phyloP scores from a whole-genome alignment of 1,140 invertebrate genomes.

The Hestina assimilis region DNA sequence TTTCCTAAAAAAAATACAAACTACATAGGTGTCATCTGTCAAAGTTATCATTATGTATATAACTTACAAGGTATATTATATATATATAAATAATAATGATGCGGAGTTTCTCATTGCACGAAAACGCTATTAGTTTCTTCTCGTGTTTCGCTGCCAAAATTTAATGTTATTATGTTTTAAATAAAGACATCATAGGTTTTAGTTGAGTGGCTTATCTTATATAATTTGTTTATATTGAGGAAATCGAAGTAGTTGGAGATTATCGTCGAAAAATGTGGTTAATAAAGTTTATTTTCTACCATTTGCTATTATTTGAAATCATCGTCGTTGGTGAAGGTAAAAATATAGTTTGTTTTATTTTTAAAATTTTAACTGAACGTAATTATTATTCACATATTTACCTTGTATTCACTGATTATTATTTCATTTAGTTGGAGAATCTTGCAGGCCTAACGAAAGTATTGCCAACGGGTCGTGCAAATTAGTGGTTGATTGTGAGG shows the following conservation, averaged over 20 bases:
- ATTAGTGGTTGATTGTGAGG: constrained; percentile 38
- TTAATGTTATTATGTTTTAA: too few relatives aligned
- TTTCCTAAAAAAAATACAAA: too few relatives aligned
- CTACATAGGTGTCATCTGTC: too few relatives aligned
- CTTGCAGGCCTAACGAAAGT: constrained; percentile 33
- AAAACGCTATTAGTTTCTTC: too few relatives aligned
- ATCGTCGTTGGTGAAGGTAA: constrained; percentile 22
- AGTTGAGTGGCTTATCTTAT: constrained; percentile 1
- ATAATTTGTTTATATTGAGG: constrained; percentile 16
- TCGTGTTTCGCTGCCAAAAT: too few relatives aligned
- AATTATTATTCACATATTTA: not conserved
- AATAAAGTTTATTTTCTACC: constrained; percentile 4
- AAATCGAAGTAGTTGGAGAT: constrained; percentile 5
- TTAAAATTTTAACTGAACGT: not conserved
- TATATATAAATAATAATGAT: too few relatives aligned
- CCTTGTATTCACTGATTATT: not conserved
- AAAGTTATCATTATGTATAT: too few relatives aligned
- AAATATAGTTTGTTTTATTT: too few relatives aligned
- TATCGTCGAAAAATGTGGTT: constrained; percentile 16
- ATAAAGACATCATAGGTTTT: too few relatives aligned
- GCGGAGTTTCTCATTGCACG: too few relatives aligned
- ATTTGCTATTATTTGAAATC: constrained; percentile 8
- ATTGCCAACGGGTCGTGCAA: constrained; percentile 35
- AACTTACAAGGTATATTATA: too few relatives aligned
- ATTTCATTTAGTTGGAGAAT: constrained; percentile 45